Base-by-base conservation (phyloP, 1,140 invertebrate species). In the Cotesia chilonis region DNA sequence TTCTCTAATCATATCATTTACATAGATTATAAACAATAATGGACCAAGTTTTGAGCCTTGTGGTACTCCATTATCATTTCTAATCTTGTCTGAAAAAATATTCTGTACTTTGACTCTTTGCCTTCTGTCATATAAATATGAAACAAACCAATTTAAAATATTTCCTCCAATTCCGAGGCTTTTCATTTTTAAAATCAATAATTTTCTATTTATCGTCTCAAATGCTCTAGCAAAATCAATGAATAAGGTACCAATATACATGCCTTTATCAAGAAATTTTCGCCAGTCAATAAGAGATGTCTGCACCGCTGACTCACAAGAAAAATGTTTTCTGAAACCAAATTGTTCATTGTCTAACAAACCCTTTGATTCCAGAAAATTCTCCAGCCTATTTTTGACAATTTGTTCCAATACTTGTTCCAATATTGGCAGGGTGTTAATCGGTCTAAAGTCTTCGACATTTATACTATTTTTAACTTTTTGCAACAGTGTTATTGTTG, bases 351-450 rank as follows among this genome's bases (percentile, higher is more conserved):
- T 68, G 52, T 47, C 65, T 14, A 74, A 9, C 36, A 71, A 38
- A 6, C 71, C 28, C 35, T 74, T 71, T 28, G 47, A 28, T 12
- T 57, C 52, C 12, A 74, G 47, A 52, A 20, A 74, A 3, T 74
- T 55, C n/a, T 28, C 38, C 37, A 76, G 10, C 54, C 74, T 68
- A 51, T 3, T 71, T 41, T 41, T 41, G 5, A 41, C 38, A 41
- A 41, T 9, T 41, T 41, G 38, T 5, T 78, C 73, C 9, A 78
- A 14, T 38, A 76, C 41, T 65, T 76, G 74, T 71, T 77, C 76
- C 54, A 63, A 77, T n/a, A 70, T 61, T 6, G 74, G 71, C n/a
- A 77, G 20, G 38, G 28, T 60, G 61, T 75, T 77, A 7, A 77
- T 77, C 1, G 74, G 76, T 69, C 76, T 57, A 47, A 37, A 71